Base-by-base conservation (phyloP, 1,140 invertebrate genomes). In the Aphaenogaster floridana region DNA sequence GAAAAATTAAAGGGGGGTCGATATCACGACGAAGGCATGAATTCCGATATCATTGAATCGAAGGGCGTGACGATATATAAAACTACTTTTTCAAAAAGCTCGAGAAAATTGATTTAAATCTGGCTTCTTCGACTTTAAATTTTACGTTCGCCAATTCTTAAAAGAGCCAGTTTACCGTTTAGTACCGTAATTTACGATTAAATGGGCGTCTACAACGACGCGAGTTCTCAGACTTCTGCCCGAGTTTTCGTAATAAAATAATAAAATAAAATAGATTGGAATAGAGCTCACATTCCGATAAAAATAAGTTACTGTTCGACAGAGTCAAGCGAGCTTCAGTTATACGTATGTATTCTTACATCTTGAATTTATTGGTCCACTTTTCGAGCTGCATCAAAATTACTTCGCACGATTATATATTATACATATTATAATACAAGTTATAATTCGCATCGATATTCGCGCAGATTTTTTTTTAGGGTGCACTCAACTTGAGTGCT, bases 361-460 rank as follows among this genome's bases (percentile, higher is more conserved):
- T 36, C 0, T 17, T 68, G 48, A 68, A 52, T 69, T 69, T 45
- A 28, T 54, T n/a, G 7, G 17, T 39, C n/a, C n/a, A 17, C 9
- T 59, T 59, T 61, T 4, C 39, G 45, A 71, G 11, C 11, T 80
- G 2, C 50, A 42, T 42, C 42, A 45, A 57, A 71, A 48, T 72
- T 59, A 59, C 17, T 57, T 59, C 6, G 28, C 80, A 74, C 7
- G 28, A 59, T 80, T 52, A 66, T 42, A 39, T 36, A 5, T 36
- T 13, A 28, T 21, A 21, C 21, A 21, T n/a, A 39, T 81, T 3
- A 81, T 83, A 57, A 83, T 36, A 59, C 4, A 15, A 57, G 15
- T 72, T 48, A 74, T 72, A 83, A 83, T 83, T 74, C 5, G 28
- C 21, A 3, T 21, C 13, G 34, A 59, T 81, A 57, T 72, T 72